A percentile compares a stretch with the other conserved stretches of the same genome.
Evolutionary conservation across 2,113 vertebrate genomes (phyloP).

Genomic region (Macaca nemestrina): DNA sequence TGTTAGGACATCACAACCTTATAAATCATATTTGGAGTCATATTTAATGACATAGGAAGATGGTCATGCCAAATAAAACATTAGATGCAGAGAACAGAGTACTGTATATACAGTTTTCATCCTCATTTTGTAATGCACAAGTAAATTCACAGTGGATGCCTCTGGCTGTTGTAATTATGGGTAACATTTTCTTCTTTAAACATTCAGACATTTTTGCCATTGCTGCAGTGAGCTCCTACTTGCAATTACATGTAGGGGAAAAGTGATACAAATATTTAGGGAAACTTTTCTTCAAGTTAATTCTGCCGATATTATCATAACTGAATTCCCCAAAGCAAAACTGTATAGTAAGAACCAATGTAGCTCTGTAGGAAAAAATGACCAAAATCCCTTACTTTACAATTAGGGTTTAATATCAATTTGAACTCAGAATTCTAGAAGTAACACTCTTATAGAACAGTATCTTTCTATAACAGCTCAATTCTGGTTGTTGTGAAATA

Average conservation of each 20-base stretch:
- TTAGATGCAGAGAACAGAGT: neutral
- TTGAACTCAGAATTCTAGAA: neutral
- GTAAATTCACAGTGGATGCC: neutral
- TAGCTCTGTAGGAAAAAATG: neutral
- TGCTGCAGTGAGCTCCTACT: neutral
- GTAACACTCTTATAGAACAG: neutral
- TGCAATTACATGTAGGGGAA: neutral
- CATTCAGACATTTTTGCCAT: neutral
- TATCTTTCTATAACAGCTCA: neutral
- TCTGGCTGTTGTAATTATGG: neutral
- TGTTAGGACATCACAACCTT: neutral
- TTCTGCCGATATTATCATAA: neutral
- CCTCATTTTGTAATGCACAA: neutral
- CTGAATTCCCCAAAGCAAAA: neutral
- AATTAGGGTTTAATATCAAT: neutral
- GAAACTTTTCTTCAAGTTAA: constrained; percentile 11
- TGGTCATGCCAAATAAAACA: neutral
- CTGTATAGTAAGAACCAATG: neutral
- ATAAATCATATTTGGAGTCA: neutral
- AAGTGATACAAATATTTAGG: neutral
- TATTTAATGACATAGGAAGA: neutral
- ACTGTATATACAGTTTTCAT: neutral
- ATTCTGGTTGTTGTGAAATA: neutral
- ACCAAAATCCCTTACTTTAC: neutral
- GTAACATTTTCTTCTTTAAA: neutral